Evolutionary conservation across 2,888 invertebrate species (phyloP).

Genomic region (Lithophane semibrunnea): DNA sequence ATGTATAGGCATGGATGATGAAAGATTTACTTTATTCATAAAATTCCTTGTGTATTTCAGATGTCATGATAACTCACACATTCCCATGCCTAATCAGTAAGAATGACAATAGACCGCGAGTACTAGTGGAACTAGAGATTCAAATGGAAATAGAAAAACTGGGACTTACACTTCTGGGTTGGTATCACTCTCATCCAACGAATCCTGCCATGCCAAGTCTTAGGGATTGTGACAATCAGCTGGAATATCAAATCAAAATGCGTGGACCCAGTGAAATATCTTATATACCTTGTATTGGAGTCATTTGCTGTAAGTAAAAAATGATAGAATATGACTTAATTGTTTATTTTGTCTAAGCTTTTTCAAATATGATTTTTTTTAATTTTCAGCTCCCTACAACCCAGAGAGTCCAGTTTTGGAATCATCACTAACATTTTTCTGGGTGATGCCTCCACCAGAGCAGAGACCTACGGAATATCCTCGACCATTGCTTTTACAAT

Average conservation of each 20-base stretch:
- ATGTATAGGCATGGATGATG: not conserved
- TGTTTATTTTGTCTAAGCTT: not conserved
- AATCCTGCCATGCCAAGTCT: slow-evolving; percentile 96
- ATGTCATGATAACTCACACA: slow-evolving; percentile 96
- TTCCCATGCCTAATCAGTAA: slow-evolving; percentile 96
- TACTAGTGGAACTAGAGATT: slow-evolving; percentile 95
- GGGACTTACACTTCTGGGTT: slow-evolving; percentile 96
- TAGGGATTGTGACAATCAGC: slow-evolving; percentile 97
- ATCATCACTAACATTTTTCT: slow-evolving; percentile 96
- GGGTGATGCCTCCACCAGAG: slow-evolving; percentile 99
- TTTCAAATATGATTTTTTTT: not conserved
- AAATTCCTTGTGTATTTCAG: slow-evolving; percentile 85
- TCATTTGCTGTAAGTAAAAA: slow-evolving; percentile 95
- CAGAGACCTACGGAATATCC: slow-evolving; percentile 97
- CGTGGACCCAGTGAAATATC: slow-evolving; percentile 97
- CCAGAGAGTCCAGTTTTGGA: slow-evolving; percentile 95
- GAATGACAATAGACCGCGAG: slow-evolving; percentile 94
- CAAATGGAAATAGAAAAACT: slow-evolving; percentile 95
- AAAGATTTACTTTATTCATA: not conserved
- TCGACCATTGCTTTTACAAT: slow-evolving; percentile 97
- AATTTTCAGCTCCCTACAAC: slow-evolving; percentile 94
- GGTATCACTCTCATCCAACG: slow-evolving; percentile 98
- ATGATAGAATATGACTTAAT: not conserved
- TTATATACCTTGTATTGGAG: slow-evolving; percentile 98
- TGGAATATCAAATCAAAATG: slow-evolving; percentile 98